These are phyloP conservation scores for Rhipidura dahli DNA, from an alignment of 2,113 vertebrate species.

Conservation along the genomic window DNA sequence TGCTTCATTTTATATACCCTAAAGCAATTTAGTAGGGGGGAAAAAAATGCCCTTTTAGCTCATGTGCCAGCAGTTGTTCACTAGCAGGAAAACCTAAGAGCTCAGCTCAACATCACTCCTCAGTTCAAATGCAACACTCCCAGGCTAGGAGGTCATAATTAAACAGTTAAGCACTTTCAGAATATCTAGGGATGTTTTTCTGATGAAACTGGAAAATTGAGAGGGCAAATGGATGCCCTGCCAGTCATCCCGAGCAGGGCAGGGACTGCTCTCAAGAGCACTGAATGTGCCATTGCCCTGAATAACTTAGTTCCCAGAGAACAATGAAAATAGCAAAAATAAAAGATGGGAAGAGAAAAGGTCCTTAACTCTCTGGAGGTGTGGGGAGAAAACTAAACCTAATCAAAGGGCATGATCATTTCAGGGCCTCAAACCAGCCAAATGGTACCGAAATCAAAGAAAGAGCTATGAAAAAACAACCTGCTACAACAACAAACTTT, in stretches of 20 bases:
- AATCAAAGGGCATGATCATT: background rate
- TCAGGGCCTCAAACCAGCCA: background rate
- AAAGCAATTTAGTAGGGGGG: background rate
- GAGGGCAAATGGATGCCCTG: background rate
- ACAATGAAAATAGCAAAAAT: background rate
- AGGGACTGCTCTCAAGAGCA: background rate
- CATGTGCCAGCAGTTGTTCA: accelerated
- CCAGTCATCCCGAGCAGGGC: background rate
- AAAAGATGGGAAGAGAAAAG: background rate
- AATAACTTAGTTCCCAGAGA: background rate
- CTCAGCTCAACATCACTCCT: background rate
- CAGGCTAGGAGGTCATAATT: background rate
- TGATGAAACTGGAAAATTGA: background rate
- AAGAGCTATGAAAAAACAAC: background rate
- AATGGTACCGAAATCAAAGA: background rate
- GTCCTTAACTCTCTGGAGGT: background rate
- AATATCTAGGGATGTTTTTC: background rate
- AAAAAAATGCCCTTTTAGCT: background rate
- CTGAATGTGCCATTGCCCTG: background rate
- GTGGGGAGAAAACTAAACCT: background rate
- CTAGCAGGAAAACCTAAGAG: background rate
- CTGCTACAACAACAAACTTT: background rate
- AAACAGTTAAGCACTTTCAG: background rate
- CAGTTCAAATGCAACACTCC: background rate
- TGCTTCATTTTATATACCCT: background rate